Conservation (phyloP, 2,888 invertebrate species). For the Caenorhabditis parvicauda region DNA sequence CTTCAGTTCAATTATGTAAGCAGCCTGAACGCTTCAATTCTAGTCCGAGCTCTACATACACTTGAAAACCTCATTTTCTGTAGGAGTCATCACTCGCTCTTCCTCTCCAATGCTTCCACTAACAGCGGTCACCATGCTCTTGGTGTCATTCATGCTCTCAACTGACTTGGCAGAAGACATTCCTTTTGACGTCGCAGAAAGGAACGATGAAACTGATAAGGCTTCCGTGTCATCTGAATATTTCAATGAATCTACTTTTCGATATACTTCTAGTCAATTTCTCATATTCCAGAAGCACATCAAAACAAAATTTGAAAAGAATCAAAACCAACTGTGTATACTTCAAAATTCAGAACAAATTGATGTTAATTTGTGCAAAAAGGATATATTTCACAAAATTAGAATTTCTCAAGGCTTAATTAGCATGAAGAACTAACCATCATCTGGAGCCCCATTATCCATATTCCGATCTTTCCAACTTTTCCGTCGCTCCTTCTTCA, state of each 20-base stretch:
- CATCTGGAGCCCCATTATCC: conserved; percentile 45
- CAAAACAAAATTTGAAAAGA: too few species aligned
- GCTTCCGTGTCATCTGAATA: conserved; percentile 44
- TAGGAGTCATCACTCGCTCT: conserved; percentile 54
- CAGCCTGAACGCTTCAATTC: conserved; percentile 7
- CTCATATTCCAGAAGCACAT: too few species aligned
- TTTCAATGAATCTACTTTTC: too few species aligned
- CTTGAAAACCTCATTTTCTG: conserved; percentile 43
- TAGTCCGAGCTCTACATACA: background rate
- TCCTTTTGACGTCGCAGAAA: conserved; percentile 58
- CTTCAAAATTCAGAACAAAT: too few species aligned
- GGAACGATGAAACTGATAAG: conserved; percentile 52
- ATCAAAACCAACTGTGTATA: too few species aligned
- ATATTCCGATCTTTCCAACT: conserved; percentile 34
- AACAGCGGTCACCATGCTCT: conserved; percentile 44
- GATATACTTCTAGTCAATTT: too few species aligned
- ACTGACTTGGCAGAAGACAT: conserved; percentile 54
- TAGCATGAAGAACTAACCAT: conserved; percentile 24
- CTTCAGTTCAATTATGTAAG: conserved; percentile 68
- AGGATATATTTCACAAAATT: too few species aligned
- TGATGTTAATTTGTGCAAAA: too few species aligned
- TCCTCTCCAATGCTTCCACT: conserved; percentile 46
- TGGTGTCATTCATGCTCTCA: conserved; percentile 47
- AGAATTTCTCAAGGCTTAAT: too few species aligned
- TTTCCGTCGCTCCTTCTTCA: conserved; percentile 36